These are phyloP conservation scores for Microcebus ravelobensis DNA, from an alignment of 2,113 vertebrate genomes.

Conservation along the genomic window DNA sequence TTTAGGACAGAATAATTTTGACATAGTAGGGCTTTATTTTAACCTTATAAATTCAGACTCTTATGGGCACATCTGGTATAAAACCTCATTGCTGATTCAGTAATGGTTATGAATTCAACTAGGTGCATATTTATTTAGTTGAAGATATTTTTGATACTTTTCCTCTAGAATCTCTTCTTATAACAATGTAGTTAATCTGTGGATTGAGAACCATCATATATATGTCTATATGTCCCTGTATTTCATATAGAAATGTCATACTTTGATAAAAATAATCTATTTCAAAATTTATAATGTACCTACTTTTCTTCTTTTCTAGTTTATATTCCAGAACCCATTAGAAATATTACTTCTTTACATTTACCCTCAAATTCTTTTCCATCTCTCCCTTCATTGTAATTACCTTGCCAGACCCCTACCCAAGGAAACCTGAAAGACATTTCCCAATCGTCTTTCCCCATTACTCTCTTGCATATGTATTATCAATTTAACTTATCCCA, in stretches of 20 bases:
- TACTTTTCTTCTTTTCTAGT: neutral
- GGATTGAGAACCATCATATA: neutral
- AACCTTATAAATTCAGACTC: neutral
- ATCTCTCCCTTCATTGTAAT: neutral
- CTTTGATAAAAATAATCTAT: neutral
- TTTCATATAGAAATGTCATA: neutral
- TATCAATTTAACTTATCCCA: neutral
- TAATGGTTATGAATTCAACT: neutral
- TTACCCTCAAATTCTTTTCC: neutral
- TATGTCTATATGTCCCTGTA: neutral
- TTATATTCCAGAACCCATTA: neutral
- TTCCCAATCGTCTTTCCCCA: neutral
- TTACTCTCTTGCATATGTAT: neutral
- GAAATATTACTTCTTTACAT: neutral
- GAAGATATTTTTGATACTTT: neutral
- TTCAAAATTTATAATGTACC: neutral
- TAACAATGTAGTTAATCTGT: neutral
- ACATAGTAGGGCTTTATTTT: neutral
- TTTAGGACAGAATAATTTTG: neutral
- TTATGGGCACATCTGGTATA: neutral
- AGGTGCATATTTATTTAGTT: neutral
- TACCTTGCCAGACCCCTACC: neutral
- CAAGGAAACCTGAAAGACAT: neutral
- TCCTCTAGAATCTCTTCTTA: neutral
- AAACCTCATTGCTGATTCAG: neutral